Conservation (phyloP, 2,113 vertebrate species). For the Excalfactoria chinensis region DNA sequence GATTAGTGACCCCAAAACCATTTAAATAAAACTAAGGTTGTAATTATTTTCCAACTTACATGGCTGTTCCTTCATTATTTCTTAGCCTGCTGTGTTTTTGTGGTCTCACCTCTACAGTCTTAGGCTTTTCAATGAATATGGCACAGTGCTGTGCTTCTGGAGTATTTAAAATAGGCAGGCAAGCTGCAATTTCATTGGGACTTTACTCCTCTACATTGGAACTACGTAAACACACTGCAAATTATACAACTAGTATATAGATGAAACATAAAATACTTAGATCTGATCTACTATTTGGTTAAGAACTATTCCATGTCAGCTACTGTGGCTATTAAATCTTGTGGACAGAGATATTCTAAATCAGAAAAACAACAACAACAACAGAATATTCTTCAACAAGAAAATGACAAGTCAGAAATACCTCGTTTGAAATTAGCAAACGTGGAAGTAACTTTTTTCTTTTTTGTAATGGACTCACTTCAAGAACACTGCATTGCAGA, state of each 20-base stretch:
- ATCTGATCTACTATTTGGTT: background rate
- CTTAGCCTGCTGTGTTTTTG: background rate
- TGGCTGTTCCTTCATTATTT: background rate
- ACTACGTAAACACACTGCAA: background rate
- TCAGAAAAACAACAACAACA: background rate
- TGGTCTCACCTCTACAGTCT: background rate
- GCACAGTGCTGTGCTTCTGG: background rate
- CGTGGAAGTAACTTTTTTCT: slow-evolving; percentile 26
- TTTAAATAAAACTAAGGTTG: background rate
- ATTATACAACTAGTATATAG: background rate
- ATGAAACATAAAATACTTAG: background rate
- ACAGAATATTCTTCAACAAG: background rate
- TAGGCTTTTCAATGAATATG: background rate
- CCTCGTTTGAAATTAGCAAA: slow-evolving; percentile 58
- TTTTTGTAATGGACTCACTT: background rate
- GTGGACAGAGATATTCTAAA: background rate
- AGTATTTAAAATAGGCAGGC: background rate
- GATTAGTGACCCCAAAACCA: background rate
- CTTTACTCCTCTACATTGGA: background rate
- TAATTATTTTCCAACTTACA: background rate
- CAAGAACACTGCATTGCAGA: slow-evolving; percentile 54
- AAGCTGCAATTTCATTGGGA: background rate
- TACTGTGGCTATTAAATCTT: background rate
- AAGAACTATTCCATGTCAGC: background rate
- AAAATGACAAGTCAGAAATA: slow-evolving; percentile 11